Base-by-base conservation (phyloP, 2,888 invertebrate genomes). In the Syrista parreyssii region DNA sequence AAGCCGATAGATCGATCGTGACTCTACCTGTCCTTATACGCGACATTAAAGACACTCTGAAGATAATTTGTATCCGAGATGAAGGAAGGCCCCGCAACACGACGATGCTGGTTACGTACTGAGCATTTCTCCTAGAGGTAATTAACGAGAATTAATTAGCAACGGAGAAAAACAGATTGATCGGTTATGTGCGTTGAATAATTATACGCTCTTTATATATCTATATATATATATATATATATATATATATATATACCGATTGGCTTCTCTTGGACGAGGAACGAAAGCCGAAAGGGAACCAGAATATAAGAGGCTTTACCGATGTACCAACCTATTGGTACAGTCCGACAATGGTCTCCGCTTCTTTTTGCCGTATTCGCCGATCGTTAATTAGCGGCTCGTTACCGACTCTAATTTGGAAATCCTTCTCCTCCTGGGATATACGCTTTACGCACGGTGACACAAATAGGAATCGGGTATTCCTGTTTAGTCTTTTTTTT, bases 111-210 rank as follows among this genome's bases (percentile, higher is more conserved):
- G 75, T 75, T 76, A 78, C 77, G 82, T 71, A 32, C 71, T 11
- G 30, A 32, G 76, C 83, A 81, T 81, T 81, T 82, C 81, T 81
- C 81, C 79, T 78, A 75, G 79, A 71, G 87, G 86, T 88, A 88
- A 88, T 88, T 88, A 88, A 88, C 88, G 84, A 85, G 87, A 88
- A 88, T 88, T 88, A 88, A 88, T 88, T 88, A 86, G 87, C 84
- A 81, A 79, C 80, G 74, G 79, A 80, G 32, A 83, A 83, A 84
- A 86, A 86, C 87, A 83, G 82, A 85, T 84, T 81, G 86, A 84
- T 84, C 81, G 80, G 82, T 80, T 81, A 77, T 82, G 84, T 81
- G 82, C 68, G 40, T 75, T 40, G 76, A 79, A 82, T 71, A 71
- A 34, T 74, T 74, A 33, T 34, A 9, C 30, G 36, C 15, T 11